Conservation (phyloP, 2,797 vertebrate species). For the Eidolon dupreanum region DNA sequence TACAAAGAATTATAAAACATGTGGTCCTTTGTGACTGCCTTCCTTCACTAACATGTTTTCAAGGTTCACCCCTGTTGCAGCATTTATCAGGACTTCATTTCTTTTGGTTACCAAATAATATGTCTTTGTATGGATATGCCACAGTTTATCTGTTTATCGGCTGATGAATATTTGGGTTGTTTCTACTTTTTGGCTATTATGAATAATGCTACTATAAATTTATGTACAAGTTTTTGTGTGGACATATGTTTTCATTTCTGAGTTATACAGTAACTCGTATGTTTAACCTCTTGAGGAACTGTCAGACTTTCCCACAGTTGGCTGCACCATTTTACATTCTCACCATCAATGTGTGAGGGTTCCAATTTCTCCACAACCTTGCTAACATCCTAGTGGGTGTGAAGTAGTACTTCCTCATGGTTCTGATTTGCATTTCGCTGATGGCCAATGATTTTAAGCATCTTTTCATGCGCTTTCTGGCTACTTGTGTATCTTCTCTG, state of each 20-base stretch:
- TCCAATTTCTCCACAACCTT: background rate
- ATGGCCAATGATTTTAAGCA: background rate
- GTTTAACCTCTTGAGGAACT: background rate
- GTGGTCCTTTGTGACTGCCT: background rate
- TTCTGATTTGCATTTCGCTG: slow-evolving; percentile 18
- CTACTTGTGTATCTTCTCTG: background rate
- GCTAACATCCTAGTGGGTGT: background rate
- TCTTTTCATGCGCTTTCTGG: background rate
- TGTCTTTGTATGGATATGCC: background rate
- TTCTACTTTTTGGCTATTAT: background rate
- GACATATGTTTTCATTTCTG: background rate
- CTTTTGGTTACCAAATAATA: slow-evolving; percentile 12
- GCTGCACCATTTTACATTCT: background rate
- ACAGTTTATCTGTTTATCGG: slow-evolving; percentile 27
- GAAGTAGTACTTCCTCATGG: background rate
- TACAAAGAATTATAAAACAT: slow-evolving; percentile 16
- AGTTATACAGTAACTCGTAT: background rate
- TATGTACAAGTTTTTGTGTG: background rate
- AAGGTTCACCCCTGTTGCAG: background rate
- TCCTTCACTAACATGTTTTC: slow-evolving; percentile 42
- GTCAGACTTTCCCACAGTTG: background rate
- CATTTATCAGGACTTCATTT: background rate
- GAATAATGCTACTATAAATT: slow-evolving; percentile 23
- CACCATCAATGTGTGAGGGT: background rate
- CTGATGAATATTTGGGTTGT: background rate